Base-by-base conservation (phyloP, 1,140 invertebrate species). In the Olivierus martensii region DNA sequence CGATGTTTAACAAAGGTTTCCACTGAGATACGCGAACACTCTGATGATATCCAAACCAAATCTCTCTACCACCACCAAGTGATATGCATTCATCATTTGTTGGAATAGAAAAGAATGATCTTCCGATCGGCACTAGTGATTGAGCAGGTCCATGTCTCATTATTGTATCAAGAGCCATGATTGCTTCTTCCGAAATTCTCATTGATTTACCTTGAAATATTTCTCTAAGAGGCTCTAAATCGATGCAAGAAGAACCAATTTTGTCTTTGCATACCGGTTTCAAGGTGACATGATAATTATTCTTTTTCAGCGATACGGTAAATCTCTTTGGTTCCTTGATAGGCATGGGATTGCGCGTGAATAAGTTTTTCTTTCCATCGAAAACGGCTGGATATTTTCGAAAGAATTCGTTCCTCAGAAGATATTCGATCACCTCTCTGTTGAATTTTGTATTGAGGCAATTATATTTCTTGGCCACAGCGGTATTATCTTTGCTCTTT, bases 21-120 rank as follows among this genome's bases (percentile, higher is more conserved):
- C 51, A 59, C n/a, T 54, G 46, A 18, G 56, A 56, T 3, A 58
- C 11, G 19, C 51, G 36, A 15, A 59, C 19, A 34, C 50, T 56
- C 15, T 52, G 52, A 46, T 59, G 49, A 18, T 53, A 57, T n/a
- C 58, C 58, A 39, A 57, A 59, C 58, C 58, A 59, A 2, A 57
- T 51, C 34, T 59, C 50, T 38, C 37, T 22, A 28, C 55, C 52
- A 2, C 42, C 55, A 3, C 51, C 49, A 10, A 57, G 21, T 10
- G 58, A 46, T 5, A 49, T 46, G 2, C 34, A 15, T 17, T 45
- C 35, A 10, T 38, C 21, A 9, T 41, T 11, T 4, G 7, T 15
- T 7, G 57, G 45, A 7, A 46, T 43, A 15, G 47, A 47, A 19
- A 59, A 59, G 28, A 59, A 58, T 10, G 58, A 59, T 0, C 58